Base-by-base conservation (phyloP, 2,797 vertebrate species). In the Siniperca scherzeri region DNA sequence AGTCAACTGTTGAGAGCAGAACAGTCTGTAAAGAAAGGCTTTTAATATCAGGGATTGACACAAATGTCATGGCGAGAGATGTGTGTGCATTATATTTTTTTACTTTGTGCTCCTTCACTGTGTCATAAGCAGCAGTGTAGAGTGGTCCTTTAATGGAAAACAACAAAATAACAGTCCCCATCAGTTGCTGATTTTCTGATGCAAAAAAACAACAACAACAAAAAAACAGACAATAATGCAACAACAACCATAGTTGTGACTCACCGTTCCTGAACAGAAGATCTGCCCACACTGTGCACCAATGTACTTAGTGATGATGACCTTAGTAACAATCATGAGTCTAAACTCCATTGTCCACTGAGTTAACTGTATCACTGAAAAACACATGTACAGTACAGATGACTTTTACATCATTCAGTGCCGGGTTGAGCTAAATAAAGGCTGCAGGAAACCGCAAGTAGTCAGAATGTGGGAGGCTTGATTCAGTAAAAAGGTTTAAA, bases 381-480 rank as follows among this genome's bases (percentile, higher is more conserved):
- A 79, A 36, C 53, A 67, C 70, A 75, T 21, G 30, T 4, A 30
- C 68, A 21, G 3, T 5, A 46, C 48, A 27, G 64, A 38, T 8
- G 3, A 48, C 42, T 69, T 66, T 68, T 71, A 40, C 55, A 46
- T 84, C 25, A 61, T 38, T 13, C 65, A 27, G 44, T 25, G 40
- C 6, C 10, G 40, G 5, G 30, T 25, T 53, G 14, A 36, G 9
- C 9, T 75, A 14, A 86, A 73, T 46, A 68, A 77, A 67, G 64
- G 4, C 70, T 33, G 40, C 67, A 76, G 27, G 25, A 80, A 72
- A 73, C 65, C 62, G 21, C 52, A 38, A 70, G 10, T 3, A 55
- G 53, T 65, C n/a, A 57, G 17, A 64, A 60, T 42, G 86, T 87
- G 83, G 85, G 81, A 83, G 78, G 84, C 48, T 46, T 78, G 30